Base-by-base conservation (phyloP, 2,888 invertebrate genomes). In the Cabera pusaria region DNA sequence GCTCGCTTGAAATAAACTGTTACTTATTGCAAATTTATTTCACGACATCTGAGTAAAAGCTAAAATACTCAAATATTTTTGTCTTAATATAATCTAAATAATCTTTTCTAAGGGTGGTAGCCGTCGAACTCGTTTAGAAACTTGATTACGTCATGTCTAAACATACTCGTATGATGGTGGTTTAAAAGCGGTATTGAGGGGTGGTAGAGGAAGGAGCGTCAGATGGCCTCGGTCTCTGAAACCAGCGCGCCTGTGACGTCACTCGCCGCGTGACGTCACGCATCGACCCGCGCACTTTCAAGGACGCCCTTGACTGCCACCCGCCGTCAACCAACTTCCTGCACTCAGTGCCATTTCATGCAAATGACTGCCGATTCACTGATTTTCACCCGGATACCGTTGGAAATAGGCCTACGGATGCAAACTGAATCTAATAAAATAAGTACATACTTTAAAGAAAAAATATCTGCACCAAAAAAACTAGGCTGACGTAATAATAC, bases 71-170 rank as follows among this genome's bases (percentile, higher is more conserved):
- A n/a, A n/a, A n/a, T n/a, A n/a, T n/a, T n/a, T n/a, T n/a, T n/a
- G n/a, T n/a, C n/a, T n/a, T n/a, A n/a, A n/a, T n/a, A n/a, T n/a
- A n/a, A n/a, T n/a, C n/a, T n/a, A n/a, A n/a, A n/a, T n/a, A n/a
- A n/a, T 28, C 27, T 22, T 44, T 36, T 28, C 20, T 34, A 17
- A 11, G 29, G 18, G 19, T 36, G 18, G 19, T 20, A 14, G 18
- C 16, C 35, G 34, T 33, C 31, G 39, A 31, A 33, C 23, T 57
- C 56, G 64, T 56, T 67, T 58, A 58, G 68, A 69, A 68, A 63
- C 67, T 59, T 52, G 60, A 66, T 82, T 76, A 81, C 86, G 85
- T 87, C 87, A 86, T 64, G 56, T 77, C 83, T 85, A 86, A 79
- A 86, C 79, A 85, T 86, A n/a, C n/a, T n/a, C n/a, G n/a, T n/a